Base-by-base conservation (phyloP, 2,113 vertebrate genomes). In the Brevimyrus niger region DNA sequence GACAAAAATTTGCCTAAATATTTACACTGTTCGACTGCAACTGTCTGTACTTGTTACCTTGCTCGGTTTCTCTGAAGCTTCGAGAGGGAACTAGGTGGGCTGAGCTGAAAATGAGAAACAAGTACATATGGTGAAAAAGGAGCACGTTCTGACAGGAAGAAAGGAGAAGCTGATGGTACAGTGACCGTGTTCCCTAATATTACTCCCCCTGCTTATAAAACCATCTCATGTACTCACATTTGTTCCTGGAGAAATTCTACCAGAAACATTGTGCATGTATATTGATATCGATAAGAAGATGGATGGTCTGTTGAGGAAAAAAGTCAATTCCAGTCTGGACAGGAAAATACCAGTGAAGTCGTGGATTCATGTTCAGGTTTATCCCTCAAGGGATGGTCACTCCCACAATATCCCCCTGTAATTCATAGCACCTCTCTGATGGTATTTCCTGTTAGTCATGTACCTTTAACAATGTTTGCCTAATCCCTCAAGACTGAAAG, bases 331-430 rank as follows among this genome's bases (percentile, higher is more conserved):
- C 89, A 86, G 89, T 92, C 89, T 91, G 88, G 47, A 92, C 87
- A 84, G 51, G 89, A 92, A 92, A 92, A 90, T 90, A 90, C 89
- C 89, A 46, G 86, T 82, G 87, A 91, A 87, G 85, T 83, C 35
- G 61, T 46, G 82, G 91, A 90, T 55, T 89, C 91, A 90, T 92
- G 90, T 91, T 83, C 84, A 35, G 58, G 88, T 83, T 15, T 90
- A 44, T 44, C 82, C 42, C 23, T 47, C 82, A n/a, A 84, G 44
- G 38, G 38, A 47, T 42, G 73, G 73, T 11, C 35, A 5, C 73
- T 38, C 73, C 73, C 73, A 80, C 73, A 80, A 42, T 7, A 17
- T 42, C 35, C 31, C 35, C 31, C 35, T 42, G 4, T 38, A 42
- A 38, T 76, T 17, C 35, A 76, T 38, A 76, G 69, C 11, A 31